Evolutionary conservation across 2,113 vertebrate genomes (phyloP), one percentile per base, ranked within the genome.

Genomic region (Proteles cristata): DNA sequence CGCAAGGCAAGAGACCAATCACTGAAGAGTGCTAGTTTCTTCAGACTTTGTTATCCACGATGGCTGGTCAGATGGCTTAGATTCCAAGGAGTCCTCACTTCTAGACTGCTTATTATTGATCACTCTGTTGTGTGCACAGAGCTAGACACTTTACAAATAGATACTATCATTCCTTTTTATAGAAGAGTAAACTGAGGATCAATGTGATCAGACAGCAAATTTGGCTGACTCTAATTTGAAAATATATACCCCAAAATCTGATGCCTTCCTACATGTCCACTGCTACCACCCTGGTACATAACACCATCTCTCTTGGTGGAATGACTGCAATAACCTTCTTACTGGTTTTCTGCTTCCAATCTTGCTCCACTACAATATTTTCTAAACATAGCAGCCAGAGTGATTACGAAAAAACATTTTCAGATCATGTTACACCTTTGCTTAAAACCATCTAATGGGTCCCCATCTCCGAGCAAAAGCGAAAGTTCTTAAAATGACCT

Each of bases 401-500:
- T 86, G 66, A 88, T 7, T 91, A 63, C 68, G 15, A 68, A 86
- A 96, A 90, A 96, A 77, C 12, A 43, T 23, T 90, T 58, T 79
- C 48, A 92, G 58, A 76, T 89, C 39, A 69, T 76, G 58, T 85
- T 77, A 76, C 5, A 11, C n/a, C 61, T 82, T 48, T 90, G 73
- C 45, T 96, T 79, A 90, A 94, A 94, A 88, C 19, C 11, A 33
- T 58, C 25, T 73, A 82, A 31, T n/a, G 58, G 50, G 21, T 97
- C 17, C 23, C 39, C 26, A 90, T 69, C 28, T 89, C 79, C 86
- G 50, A 79, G 31, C 55, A 93, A 94, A 96, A 82, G n/a, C 28
- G 5, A 14, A 93, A 88, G 61, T 85, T 23, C n/a, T 92, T 94
- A 88, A 90, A 91, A 93, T 93, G 58, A 74, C 35, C 63, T 66